Evolutionary conservation across 1,140 invertebrate species (phyloP), one percentile per base, ranked within the genome.

Genomic region (Megalonaias nervosa): DNA sequence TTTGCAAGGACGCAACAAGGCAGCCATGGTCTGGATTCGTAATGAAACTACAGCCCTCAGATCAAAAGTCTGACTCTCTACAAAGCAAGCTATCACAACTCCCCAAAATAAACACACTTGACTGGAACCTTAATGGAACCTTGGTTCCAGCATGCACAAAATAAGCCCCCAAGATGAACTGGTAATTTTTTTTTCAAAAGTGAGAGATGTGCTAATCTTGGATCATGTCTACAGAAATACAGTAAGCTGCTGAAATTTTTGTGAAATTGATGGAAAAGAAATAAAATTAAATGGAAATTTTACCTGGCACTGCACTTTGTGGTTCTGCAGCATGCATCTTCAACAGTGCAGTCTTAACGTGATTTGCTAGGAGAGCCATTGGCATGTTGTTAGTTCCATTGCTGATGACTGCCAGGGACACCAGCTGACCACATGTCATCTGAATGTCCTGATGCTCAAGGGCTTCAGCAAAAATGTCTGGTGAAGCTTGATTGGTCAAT

Each of bases 301-400:
- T 77, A 82, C 77, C 77, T 74, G 68, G 74, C 11, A 66, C 23
- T 56, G 11, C 59, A 17, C 79, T 26, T 56, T 17, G 38, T 19
- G 67, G n/a, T 61, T 77, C 76, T 15, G 65, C 58, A n/a, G 82
- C 80, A 82, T 86, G 81, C 68, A 87, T 73, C 31, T 70, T 79
- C 71, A 83, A 84, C 60, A 88, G 77, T 1, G 78, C 80, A 60
- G 83, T 82, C 75, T 84, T 86, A 67, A 90, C 76, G 68, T 88
- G 86, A 60, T 89, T 89, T 15, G 86, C 83, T 66, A 90, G 74
- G 57, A 90, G 77, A 15, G 86, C 86, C 17, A 87, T 16, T 0
- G 88, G 85, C 13, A 84, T 85, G 68, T 82, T 85, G 38, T 84
- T 81, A 11, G 88, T 57, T 19, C 89, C 88, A 73, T 84, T 85